These are phyloP conservation scores for Ormyrus thymus DNA, from an alignment of 2,888 invertebrate genomes.

Conservation along the genomic window DNA sequence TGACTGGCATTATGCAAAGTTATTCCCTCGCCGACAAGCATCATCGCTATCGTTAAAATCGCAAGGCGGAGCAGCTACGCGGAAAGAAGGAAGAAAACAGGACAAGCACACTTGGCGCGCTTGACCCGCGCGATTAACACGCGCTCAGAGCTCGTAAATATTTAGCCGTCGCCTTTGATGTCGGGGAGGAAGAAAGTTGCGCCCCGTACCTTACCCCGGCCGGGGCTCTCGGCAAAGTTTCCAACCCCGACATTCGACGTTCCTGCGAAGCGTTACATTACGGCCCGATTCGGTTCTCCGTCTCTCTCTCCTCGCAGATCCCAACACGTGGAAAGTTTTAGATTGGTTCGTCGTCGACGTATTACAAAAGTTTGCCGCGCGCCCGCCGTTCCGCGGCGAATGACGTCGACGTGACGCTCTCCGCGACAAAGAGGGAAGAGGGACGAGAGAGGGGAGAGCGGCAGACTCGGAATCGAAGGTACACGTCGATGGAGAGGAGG, in stretches of 20 bases:
- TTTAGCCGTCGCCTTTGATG: slow-evolving; percentile 47
- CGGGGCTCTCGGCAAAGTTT: slow-evolving; percentile 16
- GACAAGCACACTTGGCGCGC: neutral
- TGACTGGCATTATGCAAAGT: too few species aligned
- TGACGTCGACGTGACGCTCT: slow-evolving; percentile 34
- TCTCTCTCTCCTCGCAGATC: slow-evolving; percentile 57
- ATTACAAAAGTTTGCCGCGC: slow-evolving; percentile 67
- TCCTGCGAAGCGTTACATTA: slow-evolving; percentile 53
- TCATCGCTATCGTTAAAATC: too few species aligned
- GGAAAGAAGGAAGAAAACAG: too few species aligned
- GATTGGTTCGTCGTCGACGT: slow-evolving; percentile 61
- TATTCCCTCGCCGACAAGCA: too few species aligned
- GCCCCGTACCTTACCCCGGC: too few species aligned
- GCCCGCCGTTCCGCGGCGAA: slow-evolving; percentile 40
- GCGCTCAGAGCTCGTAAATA: slow-evolving; percentile 59
- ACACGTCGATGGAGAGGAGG: neutral
- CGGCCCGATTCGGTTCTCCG: slow-evolving; percentile 37
- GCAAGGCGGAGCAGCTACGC: too few species aligned
- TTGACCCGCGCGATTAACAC: slow-evolving; percentile 41
- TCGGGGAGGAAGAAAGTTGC: neutral
- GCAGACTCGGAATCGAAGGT: slow-evolving; percentile 13
- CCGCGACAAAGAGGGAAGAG: slow-evolving; percentile 36
- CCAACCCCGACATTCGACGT: slow-evolving; percentile 50
- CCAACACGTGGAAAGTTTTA: slow-evolving; percentile 58
- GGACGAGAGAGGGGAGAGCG: neutral